A percentile compares a stretch with the other conserved stretches of the same genome.
These are phyloP conservation scores for Orchestes rusci DNA, from an alignment of 2,888 invertebrate genomes.

Conservation along the genomic window DNA sequence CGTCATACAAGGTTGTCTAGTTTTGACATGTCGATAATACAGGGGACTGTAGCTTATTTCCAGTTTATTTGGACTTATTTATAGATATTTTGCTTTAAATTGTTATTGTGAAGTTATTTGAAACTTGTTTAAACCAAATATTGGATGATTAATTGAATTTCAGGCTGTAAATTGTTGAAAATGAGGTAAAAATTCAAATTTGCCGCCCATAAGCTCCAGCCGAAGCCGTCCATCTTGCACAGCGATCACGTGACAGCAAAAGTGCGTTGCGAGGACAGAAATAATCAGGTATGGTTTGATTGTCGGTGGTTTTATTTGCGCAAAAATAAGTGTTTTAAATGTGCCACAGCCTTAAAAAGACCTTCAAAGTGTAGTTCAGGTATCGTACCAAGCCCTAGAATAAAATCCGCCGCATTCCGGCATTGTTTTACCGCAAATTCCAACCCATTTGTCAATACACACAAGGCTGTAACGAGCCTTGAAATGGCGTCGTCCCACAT, in stretches of 20 bases:
- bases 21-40: too few relatives aligned
- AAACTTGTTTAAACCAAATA: not conserved
- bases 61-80: too few relatives aligned
- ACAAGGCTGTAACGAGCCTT: slow-evolving; percentile 51
- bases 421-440: slow-evolving; percentile 10
- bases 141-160: too few relatives aligned
- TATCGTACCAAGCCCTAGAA: slow-evolving; percentile 11
- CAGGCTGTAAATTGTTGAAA: too few relatives aligned
- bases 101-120: too few relatives aligned
- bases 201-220: too few relatives aligned
- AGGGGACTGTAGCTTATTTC: too few relatives aligned
- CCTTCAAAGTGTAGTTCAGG: slow-evolving; percentile 24
- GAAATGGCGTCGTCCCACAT: slow-evolving; percentile 72
- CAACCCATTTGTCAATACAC: slow-evolving; percentile 19
- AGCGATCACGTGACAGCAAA: slow-evolving; percentile 40
- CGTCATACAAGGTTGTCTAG: too few relatives aligned
- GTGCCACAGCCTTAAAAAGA: slow-evolving; percentile 25
- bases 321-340: slow-evolving; percentile 27
- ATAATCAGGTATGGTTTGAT: slow-evolving; percentile 42
- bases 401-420: slow-evolving; percentile 2
- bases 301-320: slow-evolving; percentile 32
- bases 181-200: slow-evolving; percentile 4
- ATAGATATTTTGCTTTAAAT: too few relatives aligned
- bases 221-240: slow-evolving; percentile 32
- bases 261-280: slow-evolving; percentile 41